Percentiles rank a stretch among this genome's conserved stretches.
phyloP scores from a whole-genome alignment of 2,888 invertebrate genomes.

The Drosophila setosimentum region DNA sequence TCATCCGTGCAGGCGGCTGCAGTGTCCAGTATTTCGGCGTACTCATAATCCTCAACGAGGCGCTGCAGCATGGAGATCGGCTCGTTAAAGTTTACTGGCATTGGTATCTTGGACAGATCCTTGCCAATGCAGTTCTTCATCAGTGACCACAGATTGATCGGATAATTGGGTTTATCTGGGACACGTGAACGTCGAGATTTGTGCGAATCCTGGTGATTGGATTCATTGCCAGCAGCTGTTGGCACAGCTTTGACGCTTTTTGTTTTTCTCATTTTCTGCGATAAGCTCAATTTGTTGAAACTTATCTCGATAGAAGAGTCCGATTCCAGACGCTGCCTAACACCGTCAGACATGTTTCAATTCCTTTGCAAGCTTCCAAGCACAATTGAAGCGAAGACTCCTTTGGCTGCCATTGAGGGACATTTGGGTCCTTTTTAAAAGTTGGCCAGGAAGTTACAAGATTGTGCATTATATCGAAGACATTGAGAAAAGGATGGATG shows the following conservation, averaged over 20 bases:
- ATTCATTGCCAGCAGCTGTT: background rate
- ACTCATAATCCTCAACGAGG: constrained; percentile 99
- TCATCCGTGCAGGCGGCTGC: constrained; percentile 95
- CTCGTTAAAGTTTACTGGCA: constrained; percentile 99
- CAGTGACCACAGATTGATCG: constrained; percentile 98
- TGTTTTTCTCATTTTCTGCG: constrained; percentile 6
- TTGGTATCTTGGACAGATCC: constrained; percentile 99
- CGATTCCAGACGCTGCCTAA: background rate
- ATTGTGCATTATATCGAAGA: constrained; percentile 36
- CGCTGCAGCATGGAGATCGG: constrained; percentile 98
- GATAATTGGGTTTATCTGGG: constrained; percentile 97
- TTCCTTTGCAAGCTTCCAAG: background rate
- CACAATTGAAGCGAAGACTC: background rate
- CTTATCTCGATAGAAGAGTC: constrained; percentile 8
- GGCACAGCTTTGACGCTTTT: background rate
- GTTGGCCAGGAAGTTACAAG: constrained; percentile 34
- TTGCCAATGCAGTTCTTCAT: constrained; percentile 99
- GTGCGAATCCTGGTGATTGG: background rate
- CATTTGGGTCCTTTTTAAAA: constrained; percentile 5
- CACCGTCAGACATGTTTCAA: background rate
- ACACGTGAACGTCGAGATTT: constrained; percentile 90
- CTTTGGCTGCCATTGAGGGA: constrained; percentile 1
- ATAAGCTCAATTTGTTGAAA: constrained; percentile 4
- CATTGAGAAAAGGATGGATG: constrained; percentile 18
- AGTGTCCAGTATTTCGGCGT: constrained; percentile 94